A percentile compares a stretch with the other conserved stretches of the same genome.
Evolutionary conservation across 1,140 invertebrate species (phyloP).

Genomic region (Heliconius hermathena): DNA sequence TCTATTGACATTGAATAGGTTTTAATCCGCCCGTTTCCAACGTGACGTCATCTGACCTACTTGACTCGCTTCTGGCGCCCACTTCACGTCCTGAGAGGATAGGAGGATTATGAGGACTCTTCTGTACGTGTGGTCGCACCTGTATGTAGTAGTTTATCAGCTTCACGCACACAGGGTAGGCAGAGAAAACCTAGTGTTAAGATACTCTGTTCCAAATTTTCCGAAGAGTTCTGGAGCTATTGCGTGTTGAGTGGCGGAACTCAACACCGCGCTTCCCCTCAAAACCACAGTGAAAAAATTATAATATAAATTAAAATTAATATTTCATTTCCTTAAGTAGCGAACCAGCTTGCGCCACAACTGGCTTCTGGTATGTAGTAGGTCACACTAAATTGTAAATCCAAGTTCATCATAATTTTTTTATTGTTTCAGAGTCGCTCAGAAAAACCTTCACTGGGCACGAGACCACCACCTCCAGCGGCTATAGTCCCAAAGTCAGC

Average conservation of each 20-base stretch:
- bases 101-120: background rate
- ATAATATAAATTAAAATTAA: too few relatives aligned
- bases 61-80: constrained; percentile 11
- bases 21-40: constrained; percentile 21
- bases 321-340: too few relatives aligned
- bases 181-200: too few relatives aligned
- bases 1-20: constrained; percentile 41
- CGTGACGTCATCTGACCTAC: constrained; percentile 28
- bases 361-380: too few relatives aligned
- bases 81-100: constrained; percentile 7
- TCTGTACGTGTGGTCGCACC: background rate
- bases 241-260: too few relatives aligned
- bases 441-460: constrained; percentile 62
- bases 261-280: too few relatives aligned
- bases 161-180: too few relatives aligned
- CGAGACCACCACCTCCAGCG: constrained; percentile 66
- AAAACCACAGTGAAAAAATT: background rate
- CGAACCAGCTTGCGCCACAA: too few relatives aligned
- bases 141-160: background rate
- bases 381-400: background rate
- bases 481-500: constrained; percentile 67
- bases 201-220: too few relatives aligned
- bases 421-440: constrained; percentile 57
- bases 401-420: background rate
- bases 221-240: too few relatives aligned